Base-by-base conservation (phyloP, 2,888 invertebrate genomes). In the Macrophya alboannulata region DNA sequence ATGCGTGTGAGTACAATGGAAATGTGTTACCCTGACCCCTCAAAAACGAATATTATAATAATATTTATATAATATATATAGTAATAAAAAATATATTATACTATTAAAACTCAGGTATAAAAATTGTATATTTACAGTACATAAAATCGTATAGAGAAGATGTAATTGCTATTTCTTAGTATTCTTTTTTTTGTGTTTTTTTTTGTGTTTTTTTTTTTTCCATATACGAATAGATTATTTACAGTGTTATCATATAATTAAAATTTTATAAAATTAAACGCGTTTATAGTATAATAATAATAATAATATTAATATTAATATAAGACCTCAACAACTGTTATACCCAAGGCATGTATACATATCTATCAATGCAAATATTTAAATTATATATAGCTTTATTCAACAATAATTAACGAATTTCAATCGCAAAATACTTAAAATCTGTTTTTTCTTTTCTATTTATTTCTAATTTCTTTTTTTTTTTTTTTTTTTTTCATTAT, bases 121-220 rank as follows among this genome's bases (percentile, higher is more conserved):
- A 91, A 86, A 88, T 89, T 86, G 87, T 89, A 90, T 91, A 90
- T 91, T 89, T 90, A 91, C 89, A 91, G n/a, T n/a, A n/a, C n/a
- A 83, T 85, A 91, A 83, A 85, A 86, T 86, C 86, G 59, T 84
- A 84, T 51, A 51, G n/a, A 55, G n/a, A 55, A n/a, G n/a, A 55
- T 55, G 68, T 74, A 72, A 31, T 48, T 25, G 31, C 48, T 59
- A 55, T 40, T 48, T 84, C 3, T 31, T 31, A 31, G 31, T 31
- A 2, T 31, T 31, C 3, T 31, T 31, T 31, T 31, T 31, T 31
- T 31, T n/a, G n/a, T n/a, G n/a, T 31, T 31, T 3, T 31, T 31
- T 31, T 31, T 31, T 31, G 1, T n/a, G n/a, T n/a, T 31, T 31
- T 31, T 31, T 31, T 79, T 31, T 65, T 65, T 17, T 82, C 25